phyloP scores from a whole-genome alignment of 2,888 invertebrate species.

The Masnerella sp. region DNA sequence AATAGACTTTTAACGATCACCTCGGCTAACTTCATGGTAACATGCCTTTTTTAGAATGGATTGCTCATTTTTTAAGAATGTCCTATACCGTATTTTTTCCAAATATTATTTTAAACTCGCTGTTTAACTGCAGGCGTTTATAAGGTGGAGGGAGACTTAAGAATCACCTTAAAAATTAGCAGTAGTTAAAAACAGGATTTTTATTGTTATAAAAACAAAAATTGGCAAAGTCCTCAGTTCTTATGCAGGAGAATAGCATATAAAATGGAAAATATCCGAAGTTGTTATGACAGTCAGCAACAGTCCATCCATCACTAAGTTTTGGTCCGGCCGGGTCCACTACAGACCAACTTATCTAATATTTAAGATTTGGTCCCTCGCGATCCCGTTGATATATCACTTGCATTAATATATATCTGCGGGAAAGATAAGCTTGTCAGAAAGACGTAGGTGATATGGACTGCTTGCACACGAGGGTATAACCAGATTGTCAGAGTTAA shows the following conservation, averaged over 20 bases:
- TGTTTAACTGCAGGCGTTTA: no score
- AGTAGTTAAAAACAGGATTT: constrained; percentile 58
- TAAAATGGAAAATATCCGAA: constrained; percentile 61
- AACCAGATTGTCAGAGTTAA: constrained; percentile 31
- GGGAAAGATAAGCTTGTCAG: constrained; percentile 71
- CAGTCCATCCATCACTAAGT: constrained; percentile 76
- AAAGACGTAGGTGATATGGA: constrained; percentile 40
- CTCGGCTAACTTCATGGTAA: no score
- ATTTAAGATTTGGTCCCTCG: constrained; percentile 78
- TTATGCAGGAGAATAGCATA: constrained; percentile 15
- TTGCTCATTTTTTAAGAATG: no score
- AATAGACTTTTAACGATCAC: no score
- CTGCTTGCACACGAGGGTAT: constrained; percentile 36
- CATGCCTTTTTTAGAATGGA: no score
- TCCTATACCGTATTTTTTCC: no score
- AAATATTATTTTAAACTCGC: no score
- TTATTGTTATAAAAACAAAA: no score
- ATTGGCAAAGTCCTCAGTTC: constrained; percentile 43
- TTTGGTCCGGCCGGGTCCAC: constrained; percentile 74
- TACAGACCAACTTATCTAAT: constrained; percentile 76
- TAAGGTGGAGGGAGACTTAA: no score
- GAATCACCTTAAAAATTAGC: no score
- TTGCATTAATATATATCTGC: constrained; percentile 78
- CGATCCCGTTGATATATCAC: constrained; percentile 76
- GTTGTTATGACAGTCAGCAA: constrained; percentile 78